Conservation (phyloP, 2,888 invertebrate species). For the Apodemia hepburni region DNA sequence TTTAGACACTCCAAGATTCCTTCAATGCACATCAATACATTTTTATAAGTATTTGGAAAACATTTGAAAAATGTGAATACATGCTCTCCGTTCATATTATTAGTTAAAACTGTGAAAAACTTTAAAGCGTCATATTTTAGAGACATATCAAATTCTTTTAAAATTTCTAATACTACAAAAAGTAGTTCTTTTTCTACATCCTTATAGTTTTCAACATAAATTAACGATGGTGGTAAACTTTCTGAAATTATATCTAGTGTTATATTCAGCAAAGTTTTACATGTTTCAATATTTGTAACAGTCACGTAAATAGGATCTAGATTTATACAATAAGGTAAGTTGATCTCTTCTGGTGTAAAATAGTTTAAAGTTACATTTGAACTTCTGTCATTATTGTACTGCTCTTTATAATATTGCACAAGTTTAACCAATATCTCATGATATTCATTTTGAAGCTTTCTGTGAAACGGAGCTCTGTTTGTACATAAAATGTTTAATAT, state of each 20-base stretch:
- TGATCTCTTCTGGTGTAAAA: conserved; percentile 63
- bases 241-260: conserved; percentile 57
- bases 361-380: conserved; percentile 51
- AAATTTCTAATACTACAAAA: conserved; percentile 44
- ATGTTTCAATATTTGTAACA: conserved; percentile 51
- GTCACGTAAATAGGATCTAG: conserved; percentile 62
- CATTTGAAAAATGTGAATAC: conserved; percentile 42
- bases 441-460: conserved; percentile 72
- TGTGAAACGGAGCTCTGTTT: conserved; percentile 72
- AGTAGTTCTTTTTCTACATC: conserved; percentile 41
- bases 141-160: conserved; percentile 58
- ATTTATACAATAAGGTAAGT: conserved; percentile 52
- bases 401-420: conserved; percentile 59
- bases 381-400: conserved; percentile 29
- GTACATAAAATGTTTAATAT: conserved; percentile 74
- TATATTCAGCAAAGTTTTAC: conserved; percentile 53
- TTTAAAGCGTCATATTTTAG: conserved; percentile 53
- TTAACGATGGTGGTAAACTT: conserved; percentile 52
- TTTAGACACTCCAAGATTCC: conserved; percentile 46
- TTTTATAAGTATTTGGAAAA: conserved; percentile 45
- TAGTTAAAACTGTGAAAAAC: conserved; percentile 55
- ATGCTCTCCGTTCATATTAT: conserved; percentile 47
- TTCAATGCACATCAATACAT: conserved; percentile 47
- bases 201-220: conserved; percentile 42
- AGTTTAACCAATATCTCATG: conserved; percentile 57